Conservation (phyloP, 2,888 invertebrate species). For the Melanostoma mellinum region DNA sequence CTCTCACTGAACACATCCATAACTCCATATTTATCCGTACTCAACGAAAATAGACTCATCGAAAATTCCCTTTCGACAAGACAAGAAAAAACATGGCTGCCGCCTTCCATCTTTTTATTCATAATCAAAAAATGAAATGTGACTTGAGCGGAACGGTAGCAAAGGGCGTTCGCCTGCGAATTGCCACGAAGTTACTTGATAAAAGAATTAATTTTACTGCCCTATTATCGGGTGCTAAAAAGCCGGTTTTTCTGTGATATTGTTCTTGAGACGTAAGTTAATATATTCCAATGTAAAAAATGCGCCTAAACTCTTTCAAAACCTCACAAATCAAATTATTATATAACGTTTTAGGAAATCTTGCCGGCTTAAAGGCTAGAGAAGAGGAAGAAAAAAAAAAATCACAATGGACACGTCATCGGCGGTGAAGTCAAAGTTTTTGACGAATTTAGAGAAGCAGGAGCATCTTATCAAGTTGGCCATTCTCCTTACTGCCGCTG, state of each 20-base stretch:
- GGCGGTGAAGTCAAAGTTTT: slow-evolving; percentile 74
- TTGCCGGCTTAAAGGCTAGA: slow-evolving; percentile 48
- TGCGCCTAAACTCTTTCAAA: neutral
- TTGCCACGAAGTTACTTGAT: slow-evolving; percentile 62
- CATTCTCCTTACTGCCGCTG: slow-evolving; percentile 94
- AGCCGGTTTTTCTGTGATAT: slow-evolving; percentile 66
- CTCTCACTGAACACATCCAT: slow-evolving; percentile 25
- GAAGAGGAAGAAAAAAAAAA: neutral
- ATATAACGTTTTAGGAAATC: slow-evolving; percentile 16
- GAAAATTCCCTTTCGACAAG: neutral
- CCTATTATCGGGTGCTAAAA: slow-evolving; percentile 39
- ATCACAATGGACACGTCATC: slow-evolving; percentile 74
- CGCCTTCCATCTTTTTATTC: slow-evolving; percentile 63
- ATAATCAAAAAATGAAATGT: slow-evolving; percentile 67
- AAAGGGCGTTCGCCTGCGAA: slow-evolving; percentile 71
- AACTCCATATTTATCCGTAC: slow-evolving; percentile 12
- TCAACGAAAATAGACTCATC: slow-evolving; percentile 29
- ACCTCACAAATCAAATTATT: slow-evolving; percentile 11
- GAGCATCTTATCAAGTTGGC: slow-evolving; percentile 91
- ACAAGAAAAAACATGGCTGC: slow-evolving; percentile 47
- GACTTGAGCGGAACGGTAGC: slow-evolving; percentile 63
- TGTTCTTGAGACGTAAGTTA: slow-evolving; percentile 35
- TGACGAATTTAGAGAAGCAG: slow-evolving; percentile 88
- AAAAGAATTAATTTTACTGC: slow-evolving; percentile 38
- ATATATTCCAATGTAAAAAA: neutral